phyloP scores from a whole-genome alignment of 2,113 vertebrate genomes.

The Pluvialis apricaria region DNA sequence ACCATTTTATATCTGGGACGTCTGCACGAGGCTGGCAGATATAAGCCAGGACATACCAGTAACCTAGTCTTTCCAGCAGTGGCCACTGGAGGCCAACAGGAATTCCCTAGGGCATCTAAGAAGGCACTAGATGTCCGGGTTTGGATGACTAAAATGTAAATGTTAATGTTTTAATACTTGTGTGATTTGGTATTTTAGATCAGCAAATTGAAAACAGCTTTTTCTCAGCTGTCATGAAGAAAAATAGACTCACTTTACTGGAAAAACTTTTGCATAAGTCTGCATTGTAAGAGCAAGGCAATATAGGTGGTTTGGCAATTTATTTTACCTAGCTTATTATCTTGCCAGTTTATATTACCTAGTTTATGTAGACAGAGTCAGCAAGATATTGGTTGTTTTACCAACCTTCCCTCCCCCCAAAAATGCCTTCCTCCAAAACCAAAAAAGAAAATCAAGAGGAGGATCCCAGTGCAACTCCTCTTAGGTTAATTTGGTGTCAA shows the following conservation, averaged over 20 bases:
- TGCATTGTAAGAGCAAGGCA: background rate
- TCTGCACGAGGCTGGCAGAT: background rate
- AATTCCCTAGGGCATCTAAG: background rate
- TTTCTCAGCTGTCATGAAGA: background rate
- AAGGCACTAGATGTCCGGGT: background rate
- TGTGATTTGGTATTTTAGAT: background rate
- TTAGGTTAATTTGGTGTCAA: conserved; percentile 16
- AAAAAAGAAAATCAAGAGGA: background rate
- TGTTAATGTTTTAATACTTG: background rate
- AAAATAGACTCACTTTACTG: conserved; percentile 13
- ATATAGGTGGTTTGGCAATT: background rate
- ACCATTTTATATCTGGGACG: background rate
- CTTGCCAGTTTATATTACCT: background rate
- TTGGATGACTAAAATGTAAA: background rate
- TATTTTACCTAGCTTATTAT: conserved; percentile 3
- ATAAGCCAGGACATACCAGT: background rate
- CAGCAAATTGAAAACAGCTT: background rate
- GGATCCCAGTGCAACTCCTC: background rate
- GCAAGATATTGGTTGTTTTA: conserved; percentile 16
- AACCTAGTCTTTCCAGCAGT: background rate
- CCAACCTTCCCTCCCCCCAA: background rate
- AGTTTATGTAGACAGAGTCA: background rate
- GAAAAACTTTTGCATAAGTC: conserved; percentile 34
- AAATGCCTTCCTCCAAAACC: background rate
- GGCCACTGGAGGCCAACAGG: background rate